These are phyloP conservation scores for Lerista edwardsae DNA, from an alignment of 2,797 vertebrate genomes.

Conservation along the genomic window DNA sequence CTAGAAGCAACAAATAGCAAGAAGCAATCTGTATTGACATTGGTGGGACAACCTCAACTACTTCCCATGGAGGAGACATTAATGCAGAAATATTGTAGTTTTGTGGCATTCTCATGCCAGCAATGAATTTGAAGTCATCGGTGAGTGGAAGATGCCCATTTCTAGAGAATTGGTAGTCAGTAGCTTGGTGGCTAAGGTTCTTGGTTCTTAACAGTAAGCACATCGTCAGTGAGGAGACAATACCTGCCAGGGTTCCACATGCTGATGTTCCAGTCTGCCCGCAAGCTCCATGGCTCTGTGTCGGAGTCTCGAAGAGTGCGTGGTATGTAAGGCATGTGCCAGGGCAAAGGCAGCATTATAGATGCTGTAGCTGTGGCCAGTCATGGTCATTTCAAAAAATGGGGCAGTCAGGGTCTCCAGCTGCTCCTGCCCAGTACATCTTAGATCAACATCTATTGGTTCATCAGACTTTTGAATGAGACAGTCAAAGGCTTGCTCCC, in stretches of 20 bases:
- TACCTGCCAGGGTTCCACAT: neutral
- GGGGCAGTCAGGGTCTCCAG: neutral
- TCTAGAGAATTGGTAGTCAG: too few relatives aligned
- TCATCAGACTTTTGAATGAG: neutral
- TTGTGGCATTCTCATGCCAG: too few relatives aligned
- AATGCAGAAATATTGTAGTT: too few relatives aligned
- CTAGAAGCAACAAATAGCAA: too few relatives aligned
- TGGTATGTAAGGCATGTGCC: neutral
- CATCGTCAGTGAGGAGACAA: neutral
- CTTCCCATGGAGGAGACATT: too few relatives aligned
- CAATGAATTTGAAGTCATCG: too few relatives aligned
- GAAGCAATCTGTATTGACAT: too few relatives aligned
- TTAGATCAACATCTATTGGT: too few relatives aligned
- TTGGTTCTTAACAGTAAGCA: too few relatives aligned
- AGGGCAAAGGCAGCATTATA: constrained; percentile 12
- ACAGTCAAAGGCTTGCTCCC: neutral
- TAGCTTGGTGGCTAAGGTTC: too few relatives aligned
- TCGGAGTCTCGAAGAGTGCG: neutral
- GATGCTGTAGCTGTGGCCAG: neutral
- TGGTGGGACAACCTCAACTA: too few relatives aligned
- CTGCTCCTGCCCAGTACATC: neutral
- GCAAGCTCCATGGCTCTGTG: neutral
- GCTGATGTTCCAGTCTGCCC: neutral
- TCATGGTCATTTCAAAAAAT: neutral
- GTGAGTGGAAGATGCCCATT: too few relatives aligned